These are phyloP conservation scores for Menidia beryllina DNA, from an alignment of 2,113 vertebrate species.

Conservation along the genomic window DNA sequence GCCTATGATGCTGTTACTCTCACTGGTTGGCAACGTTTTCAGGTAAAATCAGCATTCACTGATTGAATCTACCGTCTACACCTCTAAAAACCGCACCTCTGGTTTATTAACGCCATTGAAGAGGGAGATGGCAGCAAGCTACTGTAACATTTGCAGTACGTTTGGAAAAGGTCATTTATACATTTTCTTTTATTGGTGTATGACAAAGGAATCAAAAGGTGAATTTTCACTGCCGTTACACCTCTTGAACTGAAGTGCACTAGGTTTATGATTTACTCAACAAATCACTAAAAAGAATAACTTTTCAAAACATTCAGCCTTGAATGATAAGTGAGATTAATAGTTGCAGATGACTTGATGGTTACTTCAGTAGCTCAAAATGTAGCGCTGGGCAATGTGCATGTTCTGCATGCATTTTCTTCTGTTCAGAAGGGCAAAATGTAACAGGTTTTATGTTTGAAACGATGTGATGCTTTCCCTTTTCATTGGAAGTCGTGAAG, in stretches of 20 bases:
- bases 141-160: slow-evolving; percentile 31
- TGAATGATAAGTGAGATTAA: not conserved
- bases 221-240: slow-evolving; percentile 63
- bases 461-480: slow-evolving; percentile 13
- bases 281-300: slow-evolving; percentile 14
- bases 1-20: slow-evolving; percentile 74
- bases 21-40: slow-evolving; percentile 67
- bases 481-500: slow-evolving; percentile 21
- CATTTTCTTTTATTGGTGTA: slow-evolving; percentile 36
- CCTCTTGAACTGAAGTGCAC: slow-evolving; percentile 47
- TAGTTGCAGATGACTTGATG: slow-evolving; percentile 25
- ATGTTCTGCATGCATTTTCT: slow-evolving; percentile 46
- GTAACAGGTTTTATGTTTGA: slow-evolving; percentile 26
- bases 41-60: slow-evolving; percentile 64
- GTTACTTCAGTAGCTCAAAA: slow-evolving; percentile 46
- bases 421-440: slow-evolving; percentile 30
- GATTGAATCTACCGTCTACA: slow-evolving; percentile 51
- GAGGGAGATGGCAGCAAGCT: not conserved
- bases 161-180: not conserved
- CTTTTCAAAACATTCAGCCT: slow-evolving; percentile 15
- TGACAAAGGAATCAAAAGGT: slow-evolving; percentile 43
- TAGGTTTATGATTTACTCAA: slow-evolving; percentile 31
- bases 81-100: slow-evolving; percentile 44
- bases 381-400: slow-evolving; percentile 54
- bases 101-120: slow-evolving; percentile 6